Conservation (phyloP, 2,797 vertebrate genomes). For the Ciconia nigra region DNA sequence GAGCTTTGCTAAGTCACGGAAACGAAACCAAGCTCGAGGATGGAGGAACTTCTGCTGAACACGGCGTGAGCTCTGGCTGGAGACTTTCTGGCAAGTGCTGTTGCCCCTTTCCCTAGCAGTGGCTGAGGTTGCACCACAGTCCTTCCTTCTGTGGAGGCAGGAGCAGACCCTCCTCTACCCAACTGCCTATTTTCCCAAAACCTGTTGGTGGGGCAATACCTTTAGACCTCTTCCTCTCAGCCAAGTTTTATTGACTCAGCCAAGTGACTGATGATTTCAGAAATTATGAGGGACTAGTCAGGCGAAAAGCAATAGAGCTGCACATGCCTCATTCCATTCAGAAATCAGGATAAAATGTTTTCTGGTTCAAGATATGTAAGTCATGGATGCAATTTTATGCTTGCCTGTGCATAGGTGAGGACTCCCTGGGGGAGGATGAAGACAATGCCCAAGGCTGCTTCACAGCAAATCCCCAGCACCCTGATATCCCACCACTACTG, state of each 20-base stretch:
- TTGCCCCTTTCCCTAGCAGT: neutral
- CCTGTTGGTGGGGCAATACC: neutral
- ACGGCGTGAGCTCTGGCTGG: neutral
- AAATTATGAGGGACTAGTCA: neutral
- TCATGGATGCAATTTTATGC: neutral
- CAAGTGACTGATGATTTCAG: neutral
- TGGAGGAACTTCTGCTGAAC: neutral
- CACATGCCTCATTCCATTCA: neutral
- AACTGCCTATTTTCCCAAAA: neutral
- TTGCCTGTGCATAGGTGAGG: neutral
- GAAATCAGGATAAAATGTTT: neutral
- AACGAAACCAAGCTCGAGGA: neutral
- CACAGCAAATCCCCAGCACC: neutral
- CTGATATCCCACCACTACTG: neutral
- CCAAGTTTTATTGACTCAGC: neutral
- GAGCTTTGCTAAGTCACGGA: neutral
- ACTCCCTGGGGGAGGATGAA: neutral
- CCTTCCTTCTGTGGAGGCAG: neutral
- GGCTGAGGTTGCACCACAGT: neutral
- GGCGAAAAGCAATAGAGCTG: neutral
- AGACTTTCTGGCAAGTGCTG: neutral
- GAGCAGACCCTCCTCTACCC: neutral
- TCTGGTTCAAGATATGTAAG: neutral
- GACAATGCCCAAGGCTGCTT: neutral
- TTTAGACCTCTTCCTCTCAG: neutral